Conservation (phyloP, 1,140 invertebrate species). For the Penaeus vannamei region DNA sequence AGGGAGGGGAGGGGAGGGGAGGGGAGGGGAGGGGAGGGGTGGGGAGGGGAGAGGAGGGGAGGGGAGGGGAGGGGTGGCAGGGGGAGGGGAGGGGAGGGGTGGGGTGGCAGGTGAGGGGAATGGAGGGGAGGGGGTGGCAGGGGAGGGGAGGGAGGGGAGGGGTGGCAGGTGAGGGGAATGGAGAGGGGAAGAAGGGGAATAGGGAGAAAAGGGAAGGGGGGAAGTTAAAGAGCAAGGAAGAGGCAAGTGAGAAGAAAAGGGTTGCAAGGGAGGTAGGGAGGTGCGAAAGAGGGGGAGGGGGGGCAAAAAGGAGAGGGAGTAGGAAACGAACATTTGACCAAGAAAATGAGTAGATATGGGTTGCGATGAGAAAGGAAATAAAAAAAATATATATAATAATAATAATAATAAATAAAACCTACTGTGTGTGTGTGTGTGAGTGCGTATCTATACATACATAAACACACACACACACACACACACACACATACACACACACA, state of each 20-base stretch:
- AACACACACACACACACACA: too few relatives aligned
- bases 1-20: background rate
- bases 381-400: too few relatives aligned
- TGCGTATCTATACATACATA: too few relatives aligned
- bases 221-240: background rate
- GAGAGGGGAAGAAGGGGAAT: background rate
- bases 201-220: background rate
- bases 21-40: background rate
- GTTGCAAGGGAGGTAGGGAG: conserved; percentile 19
- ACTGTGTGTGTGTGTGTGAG: too few relatives aligned
- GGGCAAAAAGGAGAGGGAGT: too few relatives aligned
- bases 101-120: background rate
- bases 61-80: background rate
- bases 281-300: background rate
- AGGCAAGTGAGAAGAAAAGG: background rate
- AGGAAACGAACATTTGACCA: too few relatives aligned
- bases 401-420: too few relatives aligned
- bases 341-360: too few relatives aligned
- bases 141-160: too few relatives aligned
- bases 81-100: background rate
- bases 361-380: too few relatives aligned
- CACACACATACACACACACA: too few relatives aligned
- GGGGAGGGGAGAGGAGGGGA: background rate
- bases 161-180: background rate
- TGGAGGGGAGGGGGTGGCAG: background rate